Evolutionary conservation across 2,797 vertebrate species (phyloP), one percentile per base, ranked within the genome.

Genomic region (Microtus agrestis): DNA sequence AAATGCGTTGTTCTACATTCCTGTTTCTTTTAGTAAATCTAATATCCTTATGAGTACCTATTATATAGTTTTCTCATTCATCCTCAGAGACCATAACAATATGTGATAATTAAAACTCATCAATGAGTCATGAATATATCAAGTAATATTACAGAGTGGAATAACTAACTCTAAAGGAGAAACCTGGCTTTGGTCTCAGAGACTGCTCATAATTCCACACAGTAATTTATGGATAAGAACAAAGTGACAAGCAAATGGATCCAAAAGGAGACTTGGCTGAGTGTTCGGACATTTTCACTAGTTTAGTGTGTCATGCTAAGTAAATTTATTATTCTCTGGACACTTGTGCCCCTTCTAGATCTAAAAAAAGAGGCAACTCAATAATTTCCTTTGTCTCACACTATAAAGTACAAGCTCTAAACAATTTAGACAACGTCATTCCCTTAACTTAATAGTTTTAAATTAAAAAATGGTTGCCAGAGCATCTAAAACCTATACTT

Each of bases 341-440:
- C 46, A 96, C 27, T 71, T 89, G 46, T 46, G 15, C 67, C 86
- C 31, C 73, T 84, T 37, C 37, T 25, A 65, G 34, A 91, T 91
- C 91, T 84, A 95, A 76, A 51, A 27, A 13, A n/a, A n/a, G 84
- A 69, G 12, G 21, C 59, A 63, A 71, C 84, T 89, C n/a, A 84
- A 9, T 43, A 59, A 88, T 76, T 76, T 94, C 40, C 61, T 74
- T 31, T 67, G 80, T 31, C 48, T 59, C 46, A 81, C 81, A 86
- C 9, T 67, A 21, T 76, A 96, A 96, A 74, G 21, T 80, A 46
- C 40, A 87, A 71, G 77, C 23, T 81, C 31, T 63, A 48, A 46
- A 73, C 67, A 95, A 86, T 95, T 95, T 46, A 92, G 40, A 85
- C 40, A 86, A 90, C 92, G 80, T 0, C 0, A 65, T 73, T 95